A percentile compares a stretch with the other conserved stretches of the same genome.
These are phyloP conservation scores for Doris montereyensis DNA, from an alignment of 2,888 invertebrate species.

Conservation along the genomic window DNA sequence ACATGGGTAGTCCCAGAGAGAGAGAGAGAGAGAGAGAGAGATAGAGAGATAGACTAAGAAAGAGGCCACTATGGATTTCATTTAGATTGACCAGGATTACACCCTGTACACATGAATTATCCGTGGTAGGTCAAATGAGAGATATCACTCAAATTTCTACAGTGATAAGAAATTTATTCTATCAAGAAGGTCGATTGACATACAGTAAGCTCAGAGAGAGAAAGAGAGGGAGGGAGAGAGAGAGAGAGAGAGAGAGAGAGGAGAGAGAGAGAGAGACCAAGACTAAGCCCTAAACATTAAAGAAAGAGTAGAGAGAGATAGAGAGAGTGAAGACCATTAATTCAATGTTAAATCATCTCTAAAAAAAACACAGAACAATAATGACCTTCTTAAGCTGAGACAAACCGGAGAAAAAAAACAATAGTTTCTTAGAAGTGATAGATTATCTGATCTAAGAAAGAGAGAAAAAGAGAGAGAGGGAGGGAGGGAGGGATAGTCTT, in stretches of 20 bases:
- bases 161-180: neutral
- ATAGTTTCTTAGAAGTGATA: too few relatives aligned
- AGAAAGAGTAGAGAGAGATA: neutral
- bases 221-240: conserved; percentile 20
- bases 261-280: conserved; percentile 11
- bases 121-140: too few relatives aligned
- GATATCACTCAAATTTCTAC: too few relatives aligned
- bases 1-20: neutral
- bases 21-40: neutral
- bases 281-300: too few relatives aligned
- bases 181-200: neutral
- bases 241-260: neutral
- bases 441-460: too few relatives aligned
- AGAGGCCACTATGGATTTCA: neutral
- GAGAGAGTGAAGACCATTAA: neutral
- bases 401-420: too few relatives aligned
- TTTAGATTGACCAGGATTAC: neutral
- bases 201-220: neutral
- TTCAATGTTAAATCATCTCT: too few relatives aligned
- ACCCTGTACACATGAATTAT: neutral
- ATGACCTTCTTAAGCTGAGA: too few relatives aligned
- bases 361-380: too few relatives aligned
- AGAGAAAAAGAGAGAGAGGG: too few relatives aligned
- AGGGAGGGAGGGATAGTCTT: too few relatives aligned
- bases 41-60: neutral